These are phyloP conservation scores for Adelognathus sp. DNA, from an alignment of 2,888 invertebrate genomes.

Conservation along the genomic window DNA sequence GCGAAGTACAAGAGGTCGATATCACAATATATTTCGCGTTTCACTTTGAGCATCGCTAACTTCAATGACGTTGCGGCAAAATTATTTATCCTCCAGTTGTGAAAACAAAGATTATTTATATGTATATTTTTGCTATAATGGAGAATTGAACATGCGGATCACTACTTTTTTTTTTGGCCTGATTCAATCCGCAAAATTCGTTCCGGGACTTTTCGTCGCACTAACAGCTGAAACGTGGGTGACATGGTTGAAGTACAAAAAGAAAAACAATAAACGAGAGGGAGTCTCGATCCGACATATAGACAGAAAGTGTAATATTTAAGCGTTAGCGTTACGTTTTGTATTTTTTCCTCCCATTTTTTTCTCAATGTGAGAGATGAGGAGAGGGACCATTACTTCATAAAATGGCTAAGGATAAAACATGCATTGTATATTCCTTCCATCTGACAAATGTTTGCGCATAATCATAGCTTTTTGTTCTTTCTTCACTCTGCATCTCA, in stretches of 20 bases:
- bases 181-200: slow-evolving; percentile 51
- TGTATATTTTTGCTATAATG: background rate
- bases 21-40: slow-evolving; percentile 61
- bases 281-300: slow-evolving; percentile 24
- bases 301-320: slow-evolving; percentile 37
- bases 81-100: slow-evolving; percentile 30
- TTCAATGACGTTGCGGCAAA: slow-evolving; percentile 45
- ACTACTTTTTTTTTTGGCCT: slow-evolving; percentile 43
- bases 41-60: slow-evolving; percentile 58
- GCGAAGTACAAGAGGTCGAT: slow-evolving; percentile 57
- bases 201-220: slow-evolving; percentile 44
- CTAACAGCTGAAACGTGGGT: slow-evolving; percentile 28
- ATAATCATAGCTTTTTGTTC: slow-evolving; percentile 45
- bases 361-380: slow-evolving; percentile 63
- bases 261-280: slow-evolving; percentile 13
- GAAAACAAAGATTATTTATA: slow-evolving; percentile 9
- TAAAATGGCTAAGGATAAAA: slow-evolving; percentile 77
- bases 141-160: background rate
- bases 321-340: slow-evolving; percentile 49
- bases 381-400: slow-evolving; percentile 73
- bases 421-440: slow-evolving; percentile 71
- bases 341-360: too few relatives aligned
- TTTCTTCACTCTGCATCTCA: slow-evolving; percentile 19
- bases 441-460: slow-evolving; percentile 56
- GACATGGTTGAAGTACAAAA: slow-evolving; percentile 31